Evolutionary conservation across 2,797 vertebrate species (phyloP).

Genomic region (Tauraco hartlaubi): DNA sequence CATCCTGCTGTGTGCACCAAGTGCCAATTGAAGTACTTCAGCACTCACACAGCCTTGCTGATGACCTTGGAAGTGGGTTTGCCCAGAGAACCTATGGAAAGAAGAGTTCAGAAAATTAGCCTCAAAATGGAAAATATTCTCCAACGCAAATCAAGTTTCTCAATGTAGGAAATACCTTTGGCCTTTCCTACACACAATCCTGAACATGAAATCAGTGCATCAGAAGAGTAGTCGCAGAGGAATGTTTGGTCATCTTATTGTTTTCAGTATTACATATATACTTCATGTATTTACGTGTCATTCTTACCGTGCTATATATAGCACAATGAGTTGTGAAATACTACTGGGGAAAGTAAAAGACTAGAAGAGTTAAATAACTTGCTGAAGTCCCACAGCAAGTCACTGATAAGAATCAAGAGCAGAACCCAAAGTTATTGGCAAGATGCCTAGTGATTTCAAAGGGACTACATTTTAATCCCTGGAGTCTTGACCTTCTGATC

Average conservation of each 20-base stretch:
- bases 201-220: neutral
- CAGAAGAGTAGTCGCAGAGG: neutral
- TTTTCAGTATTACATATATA: neutral
- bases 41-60: neutral
- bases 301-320: neutral
- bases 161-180: neutral
- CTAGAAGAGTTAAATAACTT: neutral
- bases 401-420: neutral
- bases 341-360: neutral
- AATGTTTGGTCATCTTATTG: neutral
- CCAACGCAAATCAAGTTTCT: neutral
- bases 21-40: neutral
- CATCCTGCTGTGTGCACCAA: neutral
- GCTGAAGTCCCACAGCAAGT: neutral
- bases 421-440: neutral
- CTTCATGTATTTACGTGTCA: neutral
- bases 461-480: neutral
- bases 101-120: neutral
- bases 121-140: neutral
- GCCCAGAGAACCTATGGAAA: neutral
- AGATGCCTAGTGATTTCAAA: slow-evolving; percentile 46
- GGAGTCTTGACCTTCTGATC: slow-evolving; percentile 32
- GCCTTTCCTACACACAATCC: neutral
- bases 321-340: neutral
- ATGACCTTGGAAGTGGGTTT: neutral